Conservation (phyloP, 35 echinoderm and acorn worm species). For the Strongylocentrotus purpuratus region DNA sequence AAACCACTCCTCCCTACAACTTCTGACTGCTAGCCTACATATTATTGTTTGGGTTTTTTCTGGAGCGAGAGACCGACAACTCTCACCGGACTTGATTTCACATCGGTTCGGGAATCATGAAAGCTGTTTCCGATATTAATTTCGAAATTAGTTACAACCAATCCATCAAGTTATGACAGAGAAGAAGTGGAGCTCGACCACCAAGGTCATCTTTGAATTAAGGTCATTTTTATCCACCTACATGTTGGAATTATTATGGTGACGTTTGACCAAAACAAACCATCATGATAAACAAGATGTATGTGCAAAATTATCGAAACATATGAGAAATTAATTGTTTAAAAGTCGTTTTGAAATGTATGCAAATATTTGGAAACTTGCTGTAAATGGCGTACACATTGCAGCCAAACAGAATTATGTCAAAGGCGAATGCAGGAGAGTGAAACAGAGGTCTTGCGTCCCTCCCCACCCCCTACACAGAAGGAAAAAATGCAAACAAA, state of each 20-base stretch:
- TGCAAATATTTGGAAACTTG: too few relatives aligned
- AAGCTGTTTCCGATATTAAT: slow-evolving; percentile 35
- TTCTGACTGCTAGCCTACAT: background rate
- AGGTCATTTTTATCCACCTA: background rate
- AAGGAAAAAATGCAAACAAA: too few relatives aligned
- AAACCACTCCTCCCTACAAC: too few relatives aligned
- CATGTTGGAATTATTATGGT: background rate
- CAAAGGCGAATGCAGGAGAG: too few relatives aligned
- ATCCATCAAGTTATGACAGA: background rate
- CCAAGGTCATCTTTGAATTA: background rate
- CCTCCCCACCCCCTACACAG: too few relatives aligned
- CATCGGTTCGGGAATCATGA: background rate
- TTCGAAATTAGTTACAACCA: background rate
- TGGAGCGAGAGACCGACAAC: background rate
- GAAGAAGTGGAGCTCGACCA: background rate
- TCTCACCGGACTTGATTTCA: background rate
- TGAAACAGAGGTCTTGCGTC: too few relatives aligned
- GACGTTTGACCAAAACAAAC: background rate
- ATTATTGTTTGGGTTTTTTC: background rate
- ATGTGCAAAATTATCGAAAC: too few relatives aligned
- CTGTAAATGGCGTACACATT: too few relatives aligned
- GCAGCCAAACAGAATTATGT: too few relatives aligned
- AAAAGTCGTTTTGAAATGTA: too few relatives aligned
- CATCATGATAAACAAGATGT: too few relatives aligned
- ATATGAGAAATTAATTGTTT: too few relatives aligned